Conservation (phyloP, 2,113 vertebrate genomes). For the Bostrychus sinensis region DNA sequence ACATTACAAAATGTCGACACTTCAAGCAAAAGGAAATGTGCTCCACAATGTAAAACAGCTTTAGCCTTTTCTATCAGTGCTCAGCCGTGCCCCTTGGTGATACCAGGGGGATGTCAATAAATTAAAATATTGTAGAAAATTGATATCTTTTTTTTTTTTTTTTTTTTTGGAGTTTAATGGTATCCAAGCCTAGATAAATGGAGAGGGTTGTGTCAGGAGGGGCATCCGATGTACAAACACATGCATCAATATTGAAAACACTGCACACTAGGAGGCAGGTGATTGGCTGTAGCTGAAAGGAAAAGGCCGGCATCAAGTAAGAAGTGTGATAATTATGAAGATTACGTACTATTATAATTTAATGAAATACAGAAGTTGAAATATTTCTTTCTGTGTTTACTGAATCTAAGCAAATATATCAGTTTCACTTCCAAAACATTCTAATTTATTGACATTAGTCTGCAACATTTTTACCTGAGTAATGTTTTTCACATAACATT, state of each 20-base stretch:
- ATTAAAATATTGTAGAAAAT: not conserved
- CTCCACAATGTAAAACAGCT: slow-evolving; percentile 72
- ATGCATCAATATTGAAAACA: too few species aligned
- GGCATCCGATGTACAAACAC: not conserved
- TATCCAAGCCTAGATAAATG: not conserved
- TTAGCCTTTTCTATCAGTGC: slow-evolving; percentile 72
- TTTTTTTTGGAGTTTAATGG: slow-evolving; percentile 8
- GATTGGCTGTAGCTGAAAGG: too few species aligned
- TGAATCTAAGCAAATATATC: too few species aligned
- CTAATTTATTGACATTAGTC: too few species aligned
- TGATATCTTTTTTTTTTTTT: slow-evolving; percentile 41
- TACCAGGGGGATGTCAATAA: slow-evolving; percentile 14
- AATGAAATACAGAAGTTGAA: too few species aligned
- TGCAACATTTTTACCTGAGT: too few species aligned
- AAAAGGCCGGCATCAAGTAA: too few species aligned
- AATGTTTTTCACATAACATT: too few species aligned
- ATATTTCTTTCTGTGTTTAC: slow-evolving; percentile 11
- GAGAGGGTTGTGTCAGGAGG: not conserved
- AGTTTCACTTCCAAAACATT: too few species aligned
- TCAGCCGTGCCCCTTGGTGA: slow-evolving; percentile 49
- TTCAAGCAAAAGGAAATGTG: slow-evolving; percentile 32
- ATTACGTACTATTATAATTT: too few species aligned
- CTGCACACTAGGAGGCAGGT: too few species aligned
- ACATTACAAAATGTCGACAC: slow-evolving; percentile 66
- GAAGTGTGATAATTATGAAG: too few species aligned